Conservation (phyloP, 23 tunicate genomes). For the Ascidia mentula region DNA sequence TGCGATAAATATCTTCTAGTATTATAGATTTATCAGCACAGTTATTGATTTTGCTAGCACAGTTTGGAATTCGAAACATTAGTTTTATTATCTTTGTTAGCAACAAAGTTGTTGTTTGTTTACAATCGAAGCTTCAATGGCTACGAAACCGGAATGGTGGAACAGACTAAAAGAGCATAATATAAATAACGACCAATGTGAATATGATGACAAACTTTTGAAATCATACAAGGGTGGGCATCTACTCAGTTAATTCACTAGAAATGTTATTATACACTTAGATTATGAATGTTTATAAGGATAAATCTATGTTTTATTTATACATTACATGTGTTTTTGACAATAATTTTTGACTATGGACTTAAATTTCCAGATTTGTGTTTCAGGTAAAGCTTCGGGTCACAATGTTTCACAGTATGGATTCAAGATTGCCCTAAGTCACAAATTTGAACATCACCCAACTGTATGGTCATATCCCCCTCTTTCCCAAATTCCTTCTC, state of each 20-base stretch:
- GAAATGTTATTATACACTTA: too few species aligned
- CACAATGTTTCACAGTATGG: constrained; percentile 74
- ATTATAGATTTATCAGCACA: too few species aligned
- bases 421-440: constrained; percentile 77
- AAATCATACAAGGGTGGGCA: constrained; percentile 49
- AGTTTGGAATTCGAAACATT: too few species aligned
- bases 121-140: constrained; percentile 7
- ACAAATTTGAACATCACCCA: constrained; percentile 61
- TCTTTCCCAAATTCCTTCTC: constrained; percentile 71
- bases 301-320: too few species aligned
- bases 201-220: constrained; percentile 5
- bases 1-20: too few species aligned
- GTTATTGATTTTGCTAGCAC: too few species aligned
- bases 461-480: constrained; percentile 70
- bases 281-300: too few species aligned
- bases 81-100: too few species aligned
- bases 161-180: constrained; percentile 13
- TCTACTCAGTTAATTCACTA: too few species aligned
- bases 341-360: not conserved
- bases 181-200: constrained; percentile 20
- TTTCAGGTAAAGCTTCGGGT: constrained; percentile 52
- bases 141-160: constrained; percentile 40
- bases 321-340: not conserved
- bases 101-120: too few species aligned
- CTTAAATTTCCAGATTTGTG: not conserved